phyloP scores from a whole-genome alignment of 2,113 vertebrate species.

The Lampris megalopsis region DNA sequence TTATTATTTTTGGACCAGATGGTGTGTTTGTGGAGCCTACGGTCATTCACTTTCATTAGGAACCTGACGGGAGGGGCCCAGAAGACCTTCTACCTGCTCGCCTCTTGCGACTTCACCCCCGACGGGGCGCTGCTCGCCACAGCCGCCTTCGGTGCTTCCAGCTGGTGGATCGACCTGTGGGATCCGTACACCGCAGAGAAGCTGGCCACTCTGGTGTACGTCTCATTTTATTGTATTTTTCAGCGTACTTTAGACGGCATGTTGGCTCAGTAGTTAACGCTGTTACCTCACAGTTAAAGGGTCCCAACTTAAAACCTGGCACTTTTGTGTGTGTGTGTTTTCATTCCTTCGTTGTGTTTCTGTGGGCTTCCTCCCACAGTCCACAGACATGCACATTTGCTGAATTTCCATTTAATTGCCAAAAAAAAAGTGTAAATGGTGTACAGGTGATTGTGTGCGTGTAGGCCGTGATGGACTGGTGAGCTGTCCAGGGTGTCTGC shows the following conservation, averaged over 20 bases:
- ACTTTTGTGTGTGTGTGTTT: not conserved
- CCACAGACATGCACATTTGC: too few relatives aligned
- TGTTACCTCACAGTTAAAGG: too few relatives aligned
- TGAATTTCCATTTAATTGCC: too few relatives aligned
- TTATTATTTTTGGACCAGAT: slow-evolving; percentile 66
- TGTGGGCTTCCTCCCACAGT: too few relatives aligned
- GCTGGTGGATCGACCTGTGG: slow-evolving; percentile 93
- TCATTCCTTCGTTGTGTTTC: not conserved
- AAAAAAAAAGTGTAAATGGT: too few relatives aligned
- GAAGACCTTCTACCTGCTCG: slow-evolving; percentile 85
- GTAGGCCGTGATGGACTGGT: too few relatives aligned
- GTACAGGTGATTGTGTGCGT: too few relatives aligned
- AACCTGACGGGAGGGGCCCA: slow-evolving; percentile 87
- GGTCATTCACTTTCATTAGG: slow-evolving; percentile 91
- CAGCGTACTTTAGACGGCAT: too few relatives aligned
- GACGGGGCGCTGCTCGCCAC: slow-evolving; percentile 94
- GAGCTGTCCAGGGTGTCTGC: too few relatives aligned
- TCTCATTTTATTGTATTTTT: not conserved
- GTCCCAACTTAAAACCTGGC: too few relatives aligned
- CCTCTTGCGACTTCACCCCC: slow-evolving; percentile 94
- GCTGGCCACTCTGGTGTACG: slow-evolving; percentile 88
- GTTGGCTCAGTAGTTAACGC: too few relatives aligned
- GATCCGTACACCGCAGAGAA: slow-evolving; percentile 95
- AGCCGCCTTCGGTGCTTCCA: slow-evolving; percentile 85
- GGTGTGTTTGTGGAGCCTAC: slow-evolving; percentile 95